These are phyloP conservation scores for Monodelphis domestica DNA, from an alignment of 2,797 vertebrate genomes.

Conservation along the genomic window DNA sequence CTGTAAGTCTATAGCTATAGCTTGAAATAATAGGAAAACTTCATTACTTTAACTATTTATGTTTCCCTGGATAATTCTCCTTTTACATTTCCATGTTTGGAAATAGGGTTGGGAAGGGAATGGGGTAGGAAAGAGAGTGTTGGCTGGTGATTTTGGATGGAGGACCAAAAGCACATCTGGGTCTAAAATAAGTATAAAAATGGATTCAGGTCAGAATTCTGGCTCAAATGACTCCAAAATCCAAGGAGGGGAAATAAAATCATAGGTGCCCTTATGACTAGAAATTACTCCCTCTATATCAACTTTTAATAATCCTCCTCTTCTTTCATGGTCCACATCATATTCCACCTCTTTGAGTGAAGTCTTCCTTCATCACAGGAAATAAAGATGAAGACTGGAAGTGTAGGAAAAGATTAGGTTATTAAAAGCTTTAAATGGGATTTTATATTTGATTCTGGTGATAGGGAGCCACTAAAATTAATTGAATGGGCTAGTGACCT, in stretches of 20 bases:
- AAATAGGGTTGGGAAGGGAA: background rate
- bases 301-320: background rate
- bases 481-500: background rate
- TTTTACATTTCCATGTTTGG: background rate
- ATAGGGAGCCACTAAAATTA: background rate
- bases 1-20: background rate
- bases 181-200: background rate
- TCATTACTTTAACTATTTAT: background rate
- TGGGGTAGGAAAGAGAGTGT: background rate
- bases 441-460: background rate
- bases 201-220: background rate
- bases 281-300: background rate
- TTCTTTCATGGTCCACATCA: background rate
- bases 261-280: background rate
- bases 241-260: background rate
- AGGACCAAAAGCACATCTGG: background rate
- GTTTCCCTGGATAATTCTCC: background rate
- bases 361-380: background rate
- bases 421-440: background rate
- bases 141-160: background rate
- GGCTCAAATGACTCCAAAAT: background rate
- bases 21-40: background rate
- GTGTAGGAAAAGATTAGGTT: background rate
- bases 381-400: background rate
- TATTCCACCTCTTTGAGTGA: background rate